These are phyloP conservation scores for Bostrychus sinensis DNA, from an alignment of 2,113 vertebrate species.

Conservation along the genomic window DNA sequence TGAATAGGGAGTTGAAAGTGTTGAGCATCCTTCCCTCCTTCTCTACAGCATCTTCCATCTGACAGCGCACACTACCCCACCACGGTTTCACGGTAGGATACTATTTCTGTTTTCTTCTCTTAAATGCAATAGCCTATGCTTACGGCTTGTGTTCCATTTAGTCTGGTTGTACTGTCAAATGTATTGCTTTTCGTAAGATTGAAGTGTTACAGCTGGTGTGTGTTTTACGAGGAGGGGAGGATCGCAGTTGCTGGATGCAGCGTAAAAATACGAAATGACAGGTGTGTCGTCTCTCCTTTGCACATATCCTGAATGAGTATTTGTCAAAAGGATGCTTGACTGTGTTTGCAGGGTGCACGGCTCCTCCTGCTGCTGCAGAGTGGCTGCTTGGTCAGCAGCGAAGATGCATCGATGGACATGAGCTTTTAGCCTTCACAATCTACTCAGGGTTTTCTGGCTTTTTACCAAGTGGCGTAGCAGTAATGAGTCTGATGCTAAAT, in stretches of 20 bases:
- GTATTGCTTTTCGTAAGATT: constrained; percentile 24
- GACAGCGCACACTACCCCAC: constrained; percentile 46
- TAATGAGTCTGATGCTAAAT: constrained; percentile 17
- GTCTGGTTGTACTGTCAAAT: constrained; percentile 15
- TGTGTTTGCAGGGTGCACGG: constrained; percentile 33
- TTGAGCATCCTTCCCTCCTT: constrained; percentile 48
- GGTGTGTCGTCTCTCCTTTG: constrained; percentile 41
- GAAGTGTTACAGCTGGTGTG: constrained; percentile 43
- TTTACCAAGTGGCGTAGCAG: constrained; percentile 37
- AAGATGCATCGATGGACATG: constrained; percentile 44
- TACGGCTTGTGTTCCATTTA: not conserved
- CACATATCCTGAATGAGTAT: constrained; percentile 8
- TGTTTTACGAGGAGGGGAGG: constrained; percentile 11
- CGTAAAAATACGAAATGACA: constrained; percentile 26
- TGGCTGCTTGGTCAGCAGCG: constrained; percentile 67
- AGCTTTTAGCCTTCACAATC: constrained; percentile 37
- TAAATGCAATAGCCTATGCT: not conserved
- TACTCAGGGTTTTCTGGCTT: constrained; percentile 36
- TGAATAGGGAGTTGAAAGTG: not conserved
- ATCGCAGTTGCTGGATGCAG: constrained; percentile 38
- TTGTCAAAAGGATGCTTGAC: constrained; percentile 16
- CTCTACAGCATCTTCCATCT: constrained; percentile 65
- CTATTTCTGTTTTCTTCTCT: constrained; percentile 18
- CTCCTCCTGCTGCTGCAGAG: constrained; percentile 55
- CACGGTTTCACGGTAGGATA: constrained; percentile 63